Evolutionary conservation across 2,113 vertebrate species (phyloP).

Genomic region (Eleginops maclovinus): DNA sequence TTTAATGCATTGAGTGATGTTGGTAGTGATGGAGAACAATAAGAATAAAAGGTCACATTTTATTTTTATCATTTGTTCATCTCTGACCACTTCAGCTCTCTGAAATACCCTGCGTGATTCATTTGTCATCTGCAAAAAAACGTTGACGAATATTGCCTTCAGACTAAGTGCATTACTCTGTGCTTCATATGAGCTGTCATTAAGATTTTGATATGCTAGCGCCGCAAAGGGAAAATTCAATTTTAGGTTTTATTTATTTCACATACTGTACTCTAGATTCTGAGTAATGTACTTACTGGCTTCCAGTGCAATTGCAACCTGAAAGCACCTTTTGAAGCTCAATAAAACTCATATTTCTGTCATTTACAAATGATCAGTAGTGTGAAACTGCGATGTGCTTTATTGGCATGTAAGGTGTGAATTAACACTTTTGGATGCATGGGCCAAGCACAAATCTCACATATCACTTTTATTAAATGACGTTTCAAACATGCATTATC

Average conservation of each 20-base stretch:
- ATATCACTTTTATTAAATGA: too few species aligned
- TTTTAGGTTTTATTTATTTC: neutral
- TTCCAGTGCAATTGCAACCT: neutral
- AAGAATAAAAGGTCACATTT: slow-evolving; percentile 65
- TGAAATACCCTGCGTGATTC: slow-evolving; percentile 38
- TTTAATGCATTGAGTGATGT: slow-evolving; percentile 56
- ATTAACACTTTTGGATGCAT: neutral
- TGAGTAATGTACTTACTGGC: neutral
- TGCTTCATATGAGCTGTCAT: neutral
- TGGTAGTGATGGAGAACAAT: slow-evolving; percentile 54
- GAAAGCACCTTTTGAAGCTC: neutral
- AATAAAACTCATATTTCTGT: neutral
- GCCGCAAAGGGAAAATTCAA: neutral
- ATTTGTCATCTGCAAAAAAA: slow-evolving; percentile 40
- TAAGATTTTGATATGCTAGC: neutral
- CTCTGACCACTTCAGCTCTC: slow-evolving; percentile 42
- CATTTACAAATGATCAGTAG: neutral
- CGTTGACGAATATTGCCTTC: neutral
- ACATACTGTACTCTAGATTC: neutral
- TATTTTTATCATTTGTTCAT: slow-evolving; percentile 52
- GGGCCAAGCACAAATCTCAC: neutral
- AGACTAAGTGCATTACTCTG: neutral
- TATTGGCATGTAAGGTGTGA: neutral
- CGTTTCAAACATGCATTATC: too few species aligned
- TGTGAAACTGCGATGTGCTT: too few species aligned